Percentiles rank a stretch among this genome's conserved stretches.
Conservation (phyloP, 1,140 invertebrate genomes). For the Ips typographus region DNA sequence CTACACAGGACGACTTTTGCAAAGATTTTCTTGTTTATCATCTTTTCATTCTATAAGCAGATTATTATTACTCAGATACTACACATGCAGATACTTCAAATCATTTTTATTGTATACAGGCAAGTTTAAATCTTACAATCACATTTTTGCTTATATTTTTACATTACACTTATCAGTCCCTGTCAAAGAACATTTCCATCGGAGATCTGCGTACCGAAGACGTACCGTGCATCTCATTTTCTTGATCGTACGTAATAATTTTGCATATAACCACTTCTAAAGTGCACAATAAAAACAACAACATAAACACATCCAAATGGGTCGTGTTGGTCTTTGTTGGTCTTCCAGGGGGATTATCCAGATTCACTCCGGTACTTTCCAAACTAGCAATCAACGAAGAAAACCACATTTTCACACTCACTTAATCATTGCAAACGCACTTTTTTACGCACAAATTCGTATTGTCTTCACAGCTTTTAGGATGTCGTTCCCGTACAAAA, state of each 20-base stretch:
- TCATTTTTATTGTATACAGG: too few species aligned
- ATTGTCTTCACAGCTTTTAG: background rate
- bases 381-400: conserved; percentile 25
- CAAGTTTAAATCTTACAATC: too few species aligned
- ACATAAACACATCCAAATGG: conserved; percentile 49
- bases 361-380: conserved; percentile 27
- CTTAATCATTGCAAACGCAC: background rate
- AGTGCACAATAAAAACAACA: conserved; percentile 49
- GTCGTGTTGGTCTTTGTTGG: conserved; percentile 30
- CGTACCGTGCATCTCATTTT: conserved; percentile 26
- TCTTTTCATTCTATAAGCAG: too few species aligned
- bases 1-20: too few species aligned
- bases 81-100: too few species aligned
- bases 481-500: conserved; percentile 11
- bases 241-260: conserved; percentile 45
- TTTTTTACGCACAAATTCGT: conserved; percentile 9
- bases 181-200: conserved; percentile 33
- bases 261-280: conserved; percentile 49
- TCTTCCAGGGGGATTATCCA: conserved; percentile 40
- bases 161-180: conserved; percentile 18
- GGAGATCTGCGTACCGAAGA: conserved; percentile 25
- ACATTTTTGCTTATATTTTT: background rate
- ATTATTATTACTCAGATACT: too few species aligned
- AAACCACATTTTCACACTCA: conserved; percentile 17
- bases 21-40: too few species aligned